These are phyloP conservation scores for Drosophila quinaria DNA, from an alignment of 2,888 invertebrate genomes.

Conservation along the genomic window DNA sequence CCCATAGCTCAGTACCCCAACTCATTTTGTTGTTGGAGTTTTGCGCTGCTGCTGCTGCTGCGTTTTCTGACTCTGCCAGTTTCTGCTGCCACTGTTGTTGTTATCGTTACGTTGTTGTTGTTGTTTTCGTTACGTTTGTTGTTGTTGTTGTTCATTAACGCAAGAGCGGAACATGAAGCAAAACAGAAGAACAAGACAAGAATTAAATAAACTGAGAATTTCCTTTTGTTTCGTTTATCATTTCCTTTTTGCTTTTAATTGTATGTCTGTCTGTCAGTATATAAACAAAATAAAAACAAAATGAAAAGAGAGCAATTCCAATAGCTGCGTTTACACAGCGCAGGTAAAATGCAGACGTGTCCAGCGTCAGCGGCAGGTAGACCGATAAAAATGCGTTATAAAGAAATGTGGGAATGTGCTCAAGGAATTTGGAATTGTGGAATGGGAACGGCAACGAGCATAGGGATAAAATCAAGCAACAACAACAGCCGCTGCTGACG, in stretches of 20 bases:
- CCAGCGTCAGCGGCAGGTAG: constrained; percentile 56
- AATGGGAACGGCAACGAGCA: constrained; percentile 16
- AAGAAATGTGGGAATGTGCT: constrained; percentile 32
- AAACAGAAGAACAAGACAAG: constrained; percentile 36
- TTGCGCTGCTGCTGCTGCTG: constrained; percentile 77
- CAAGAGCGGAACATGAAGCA: constrained; percentile 26
- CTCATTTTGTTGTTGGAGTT: constrained; percentile 85
- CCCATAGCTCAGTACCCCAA: constrained; percentile 86
- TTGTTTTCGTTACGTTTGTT: constrained; percentile 14
- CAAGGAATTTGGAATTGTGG: constrained; percentile 33
- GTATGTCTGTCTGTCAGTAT: constrained; percentile 20
- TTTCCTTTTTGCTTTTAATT: constrained; percentile 29
- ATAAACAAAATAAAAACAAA: constrained; percentile 18
- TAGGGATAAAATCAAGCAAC: constrained; percentile 37
- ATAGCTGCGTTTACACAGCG: constrained; percentile 41
- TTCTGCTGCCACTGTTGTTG: constrained; percentile 51
- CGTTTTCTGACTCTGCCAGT: constrained; percentile 84
- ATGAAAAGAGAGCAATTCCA: constrained; percentile 49
- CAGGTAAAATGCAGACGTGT: constrained; percentile 67
- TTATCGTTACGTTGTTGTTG: constrained; percentile 33
- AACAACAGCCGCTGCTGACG: constrained; percentile 51
- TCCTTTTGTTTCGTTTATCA: constrained; percentile 45
- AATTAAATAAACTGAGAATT: constrained; percentile 50
- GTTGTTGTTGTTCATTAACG: constrained; percentile 32
- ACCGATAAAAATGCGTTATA: constrained; percentile 17